Evolutionary conservation across 2,888 invertebrate species (phyloP), one percentile per base, ranked within the genome.

Genomic region (Sinhomidia bicolor): DNA sequence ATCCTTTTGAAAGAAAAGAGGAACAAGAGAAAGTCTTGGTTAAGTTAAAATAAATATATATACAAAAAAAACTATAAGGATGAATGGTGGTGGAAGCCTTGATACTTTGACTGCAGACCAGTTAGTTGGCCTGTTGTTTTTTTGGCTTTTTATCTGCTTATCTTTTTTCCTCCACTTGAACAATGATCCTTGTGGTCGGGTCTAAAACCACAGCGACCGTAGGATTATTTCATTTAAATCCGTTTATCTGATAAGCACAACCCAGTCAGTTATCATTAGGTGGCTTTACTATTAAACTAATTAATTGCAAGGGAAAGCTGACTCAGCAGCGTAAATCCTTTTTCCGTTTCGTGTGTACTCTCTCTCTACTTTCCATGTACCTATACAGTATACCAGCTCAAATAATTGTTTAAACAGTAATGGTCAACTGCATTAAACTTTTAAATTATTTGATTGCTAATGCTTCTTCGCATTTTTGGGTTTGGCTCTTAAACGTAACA

Each of bases 1-100:
- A 84, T 76, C 84, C 44, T 29, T 17, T 29, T 23, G 44, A 71
- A 32, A 54, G 47, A 82, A 71, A 41, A 32, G 32, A 41, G n/a
- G 32, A 54, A 78, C 44, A 7, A 76, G 23, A 76, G 2, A 17
- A 57, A 36, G 26, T 1, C 29, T 29, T 62, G 1, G 0, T 62
- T 17, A n/a, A 60, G 23, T 14, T 29, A 62, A 23, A 26, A 10
- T 36, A 36, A 7, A 36, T 7, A 5, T 36, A n/a, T n/a, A n/a
- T n/a, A n/a, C n/a, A n/a, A n/a, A 36, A 36, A 36, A 36, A 36
- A 36, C 3, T 36, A 36, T 7, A 36, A 36, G 36, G n/a, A n/a
- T n/a, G n/a, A n/a, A n/a, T 36, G 29, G 20, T 14, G 14, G 29
- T 29, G 62, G 29, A 7, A 17, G 60, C 26, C 12, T 60, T 60